Evolutionary conservation across 2,113 vertebrate genomes (phyloP), one percentile per base, ranked within the genome.

Genomic region (Alethe castanea): DNA sequence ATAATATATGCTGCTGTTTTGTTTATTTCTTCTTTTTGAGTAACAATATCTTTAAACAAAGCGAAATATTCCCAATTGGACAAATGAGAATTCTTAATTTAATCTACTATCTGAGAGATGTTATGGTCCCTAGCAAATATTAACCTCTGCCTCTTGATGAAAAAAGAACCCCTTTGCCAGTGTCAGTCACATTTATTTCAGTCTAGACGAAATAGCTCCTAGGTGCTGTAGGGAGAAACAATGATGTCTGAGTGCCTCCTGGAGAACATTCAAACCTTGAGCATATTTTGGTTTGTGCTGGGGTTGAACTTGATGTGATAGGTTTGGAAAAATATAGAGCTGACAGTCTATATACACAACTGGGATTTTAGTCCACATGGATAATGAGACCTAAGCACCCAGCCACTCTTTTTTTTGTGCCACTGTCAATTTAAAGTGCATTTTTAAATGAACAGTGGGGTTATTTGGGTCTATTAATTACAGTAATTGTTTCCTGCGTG

Each of bases 381-480:
- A 42, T 93, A 96, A 96, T 62, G 76, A 94, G 90, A 86, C 83
- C 69, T 76, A 74, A 96, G 79, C 62, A 82, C 79, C 92, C 88
- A 91, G 59, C 53, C 65, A 26, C 59, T 69, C 92, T 94, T 96
- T 95, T 95, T 67, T 94, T 82, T 90, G 65, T 95, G 91, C 76
- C 91, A 95, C 86, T 92, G 62, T 95, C 94, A 95, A 95, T 96
- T 95, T 94, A 74, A 94, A 97, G 81, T 92, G 76, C 61, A 47
- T 96, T 97, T 96, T 86, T 12, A 95, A 94, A 88, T 69, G 96
- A 97, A 94, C 83, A 93, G 90, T 86, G 86, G 65, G 92, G 88
- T 95, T 96, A 94, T 96, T 92, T 90, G 92, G 89, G 92, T 92
- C 94, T 88, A 89, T 97, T 97, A 95, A 97, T 97, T 96, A 97